phyloP scores from a whole-genome alignment of 2,797 vertebrate genomes.

The Anolis apletophallus region DNA sequence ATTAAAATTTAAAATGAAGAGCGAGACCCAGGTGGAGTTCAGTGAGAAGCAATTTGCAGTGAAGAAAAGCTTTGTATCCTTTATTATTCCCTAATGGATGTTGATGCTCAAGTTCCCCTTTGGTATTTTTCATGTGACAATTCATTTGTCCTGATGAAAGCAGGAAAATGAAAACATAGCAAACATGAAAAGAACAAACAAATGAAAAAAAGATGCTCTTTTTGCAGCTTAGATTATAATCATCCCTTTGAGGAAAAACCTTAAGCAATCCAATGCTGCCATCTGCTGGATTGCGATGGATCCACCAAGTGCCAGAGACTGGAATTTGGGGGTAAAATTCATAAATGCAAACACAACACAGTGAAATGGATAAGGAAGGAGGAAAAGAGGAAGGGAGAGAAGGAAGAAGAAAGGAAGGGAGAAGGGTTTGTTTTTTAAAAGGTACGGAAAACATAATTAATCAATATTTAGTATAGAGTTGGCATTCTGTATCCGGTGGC shows the following conservation, averaged over 20 bases:
- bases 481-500: too few relatives aligned
- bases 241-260: accelerated
- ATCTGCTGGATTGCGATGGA: slow-evolving; percentile 67
- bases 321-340: not conserved
- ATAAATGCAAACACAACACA: not conserved
- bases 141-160: not conserved
- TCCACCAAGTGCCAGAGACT: not conserved
- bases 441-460: not conserved
- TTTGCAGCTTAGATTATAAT: not conserved
- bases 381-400: not conserved
- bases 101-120: not conserved
- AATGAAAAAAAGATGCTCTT: not conserved
- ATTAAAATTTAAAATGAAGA: not conserved
- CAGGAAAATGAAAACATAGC: not conserved
- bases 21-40: not conserved
- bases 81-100: not conserved
- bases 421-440: not conserved
- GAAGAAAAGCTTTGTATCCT: not conserved
- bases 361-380: not conserved
- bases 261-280: slow-evolving; percentile 70
- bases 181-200: not conserved
- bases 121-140: not conserved
- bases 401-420: not conserved
- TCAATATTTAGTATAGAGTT: not conserved
- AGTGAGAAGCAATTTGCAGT: too few relatives aligned